Evolutionary conservation across 2,888 invertebrate species (phyloP), one percentile per base, ranked within the genome.

Genomic region (Chymomyza caudatula): DNA sequence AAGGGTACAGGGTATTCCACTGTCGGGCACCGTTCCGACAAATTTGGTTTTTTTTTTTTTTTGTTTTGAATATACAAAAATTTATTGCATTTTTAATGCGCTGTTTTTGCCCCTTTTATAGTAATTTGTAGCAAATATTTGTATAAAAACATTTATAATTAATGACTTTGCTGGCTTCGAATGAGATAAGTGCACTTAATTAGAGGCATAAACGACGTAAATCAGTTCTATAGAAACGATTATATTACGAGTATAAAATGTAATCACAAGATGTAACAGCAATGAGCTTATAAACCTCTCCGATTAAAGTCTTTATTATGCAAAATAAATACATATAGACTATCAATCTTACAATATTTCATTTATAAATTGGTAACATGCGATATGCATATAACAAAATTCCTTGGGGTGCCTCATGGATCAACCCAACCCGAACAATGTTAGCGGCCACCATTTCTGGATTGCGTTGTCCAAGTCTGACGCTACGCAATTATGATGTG

Each of bases 81-180:
- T 79, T 77, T 78, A 75, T 79, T 79, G 77, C 83, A 77, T 82
- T 77, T 85, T 85, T 71, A 77, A 82, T 85, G 77, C 51, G 51
- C 15, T 29, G 23, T 52, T 71, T 47, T 25, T 25, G n/a, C 25
- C 8, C 2, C 0, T 11, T n/a, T 37, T 37, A 1, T 59, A 51
- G 29, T 23, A 37, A 51, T 51, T 29, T 58, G 17, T 49, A 47
- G 6, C 52, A 63, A 54, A 57, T 25, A 63, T 57, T 67, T 60
- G 60, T 55, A 43, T 60, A 60, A 67, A 66, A 44, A 49, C 55
- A 61, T 60, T 61, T 25, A 37, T 68, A 57, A 49, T 61, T 56
- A 67, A 67, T 62, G 47, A 53, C 44, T 53, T 37, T 4, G 29
- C 3, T 37, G 1, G 29, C 1, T 11, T 3, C 29, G 29, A 11